phyloP scores from a whole-genome alignment of 2,113 vertebrate species.

The Bos indicus region DNA sequence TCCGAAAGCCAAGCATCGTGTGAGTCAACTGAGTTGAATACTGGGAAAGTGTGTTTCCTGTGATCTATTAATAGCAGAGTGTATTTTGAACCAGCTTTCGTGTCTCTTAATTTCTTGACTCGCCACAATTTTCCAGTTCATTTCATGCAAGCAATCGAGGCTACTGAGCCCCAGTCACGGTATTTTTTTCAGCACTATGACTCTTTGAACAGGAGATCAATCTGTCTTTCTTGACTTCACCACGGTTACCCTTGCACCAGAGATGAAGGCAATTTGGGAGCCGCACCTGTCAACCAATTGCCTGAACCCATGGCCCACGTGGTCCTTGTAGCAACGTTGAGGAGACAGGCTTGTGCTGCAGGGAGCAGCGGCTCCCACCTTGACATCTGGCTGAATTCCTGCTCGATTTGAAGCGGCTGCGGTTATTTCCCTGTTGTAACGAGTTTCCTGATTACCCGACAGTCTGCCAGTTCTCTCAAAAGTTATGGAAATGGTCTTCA shows the following conservation, averaged over 20 bases:
- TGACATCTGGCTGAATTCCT: conserved; percentile 56
- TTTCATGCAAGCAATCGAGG: neutral
- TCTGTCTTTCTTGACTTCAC: conserved; percentile 21
- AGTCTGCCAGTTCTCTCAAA: conserved; percentile 61
- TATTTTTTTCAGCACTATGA: neutral
- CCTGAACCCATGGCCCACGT: neutral
- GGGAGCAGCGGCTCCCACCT: neutral
- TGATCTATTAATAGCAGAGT: neutral
- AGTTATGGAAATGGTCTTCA: conserved; percentile 55
- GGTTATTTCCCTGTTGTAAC: conserved; percentile 7
- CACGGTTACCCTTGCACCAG: neutral
- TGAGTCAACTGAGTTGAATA: rapidly evolving
- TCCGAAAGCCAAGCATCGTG: neutral
- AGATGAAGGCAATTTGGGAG: conserved; percentile 5
- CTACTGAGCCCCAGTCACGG: neutral
- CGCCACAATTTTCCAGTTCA: conserved; percentile 3
- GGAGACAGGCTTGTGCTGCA: neutral
- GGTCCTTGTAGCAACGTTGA: neutral
- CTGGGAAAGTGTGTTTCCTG: rapidly evolving
- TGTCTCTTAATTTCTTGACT: conserved; percentile 12
- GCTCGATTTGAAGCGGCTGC: conserved; percentile 17
- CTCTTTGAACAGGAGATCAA: neutral
- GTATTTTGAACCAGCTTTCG: neutral
- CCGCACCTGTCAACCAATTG: conserved; percentile 12
- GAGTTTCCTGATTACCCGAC: conserved; percentile 62